Conservation (phyloP, 2,797 vertebrate genomes). For the Schizopygopsis pylzovi region DNA sequence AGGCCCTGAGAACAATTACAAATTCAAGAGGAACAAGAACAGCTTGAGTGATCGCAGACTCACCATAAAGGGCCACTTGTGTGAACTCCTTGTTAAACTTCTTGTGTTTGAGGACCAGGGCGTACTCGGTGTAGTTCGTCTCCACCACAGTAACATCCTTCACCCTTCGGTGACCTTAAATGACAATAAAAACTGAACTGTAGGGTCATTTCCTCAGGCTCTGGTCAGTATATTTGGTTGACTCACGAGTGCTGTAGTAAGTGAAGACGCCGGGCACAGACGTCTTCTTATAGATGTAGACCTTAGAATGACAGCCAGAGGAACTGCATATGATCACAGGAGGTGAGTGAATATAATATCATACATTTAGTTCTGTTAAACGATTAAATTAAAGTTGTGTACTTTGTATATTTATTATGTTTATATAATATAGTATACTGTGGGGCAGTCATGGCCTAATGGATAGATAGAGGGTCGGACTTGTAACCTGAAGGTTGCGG, state of each 20-base stretch:
- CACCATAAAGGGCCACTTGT: conserved; percentile 81
- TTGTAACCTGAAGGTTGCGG: too few species aligned
- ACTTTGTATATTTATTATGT: too few species aligned
- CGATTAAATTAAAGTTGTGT: too few species aligned
- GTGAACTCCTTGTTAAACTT: conserved; percentile 78
- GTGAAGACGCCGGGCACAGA: conserved; percentile 73
- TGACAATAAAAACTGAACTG: not conserved
- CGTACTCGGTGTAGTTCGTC: conserved; percentile 81
- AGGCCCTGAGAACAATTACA: not conserved
- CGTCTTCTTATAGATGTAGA: conserved; percentile 77
- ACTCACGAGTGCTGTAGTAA: conserved; percentile 82
- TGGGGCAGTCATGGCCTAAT: too few species aligned
- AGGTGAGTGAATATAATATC: not conserved
- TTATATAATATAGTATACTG: too few species aligned
- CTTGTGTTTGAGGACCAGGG: conserved; percentile 80
- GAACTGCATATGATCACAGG: conserved; percentile 62
- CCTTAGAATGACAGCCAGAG: conserved; percentile 62
- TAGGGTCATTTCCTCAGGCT: not conserved
- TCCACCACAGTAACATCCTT: conserved; percentile 83
- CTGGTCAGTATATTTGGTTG: not conserved
- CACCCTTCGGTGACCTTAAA: conserved; percentile 74
- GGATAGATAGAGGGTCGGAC: too few species aligned
- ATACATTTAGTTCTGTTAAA: not conserved
- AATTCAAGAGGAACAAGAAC: not conserved
- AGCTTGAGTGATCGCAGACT: conserved; percentile 41